Evolutionary conservation across 2,797 vertebrate genomes (phyloP).

Genomic region (Muscicapa comitata): DNA sequence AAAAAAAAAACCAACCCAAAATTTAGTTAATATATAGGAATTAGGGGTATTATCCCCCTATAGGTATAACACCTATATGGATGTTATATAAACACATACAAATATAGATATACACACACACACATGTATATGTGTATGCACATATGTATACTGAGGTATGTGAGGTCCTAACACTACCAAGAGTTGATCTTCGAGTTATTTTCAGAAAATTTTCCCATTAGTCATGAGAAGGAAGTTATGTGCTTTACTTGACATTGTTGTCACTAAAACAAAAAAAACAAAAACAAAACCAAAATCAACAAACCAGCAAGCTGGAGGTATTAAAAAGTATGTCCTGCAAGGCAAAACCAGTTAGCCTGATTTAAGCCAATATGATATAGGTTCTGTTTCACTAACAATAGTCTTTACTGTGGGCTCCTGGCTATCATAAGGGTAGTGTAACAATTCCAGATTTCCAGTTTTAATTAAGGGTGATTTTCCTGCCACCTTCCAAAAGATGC

Average conservation of each 20-base stretch:
- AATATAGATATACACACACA: rapidly evolving
- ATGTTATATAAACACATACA: not conserved
- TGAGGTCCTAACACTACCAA: not conserved
- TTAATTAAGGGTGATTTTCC: not conserved
- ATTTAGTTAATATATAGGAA: rapidly evolving
- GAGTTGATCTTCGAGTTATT: not conserved
- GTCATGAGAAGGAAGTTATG: not conserved
- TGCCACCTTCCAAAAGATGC: not conserved
- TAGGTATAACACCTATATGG: rapidly evolving
- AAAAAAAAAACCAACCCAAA: not conserved
- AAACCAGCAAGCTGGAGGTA: not conserved
- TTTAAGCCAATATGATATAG: not conserved
- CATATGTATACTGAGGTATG: no score
- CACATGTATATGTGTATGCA: rapidly evolving
- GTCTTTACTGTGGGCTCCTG: no score
- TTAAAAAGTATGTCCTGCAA: not conserved
- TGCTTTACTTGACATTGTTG: not conserved
- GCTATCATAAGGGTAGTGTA: not conserved
- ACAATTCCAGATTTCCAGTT: not conserved
- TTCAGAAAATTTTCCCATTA: not conserved
- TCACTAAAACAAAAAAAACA: not conserved
- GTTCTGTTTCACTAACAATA: not conserved
- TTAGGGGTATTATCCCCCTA: no score
- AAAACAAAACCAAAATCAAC: not conserved
- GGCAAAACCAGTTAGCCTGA: not conserved